Percentiles rank a stretch among this genome's conserved stretches.
phyloP scores from a whole-genome alignment of 2,888 invertebrate genomes.

The Horisme vitalbata region DNA sequence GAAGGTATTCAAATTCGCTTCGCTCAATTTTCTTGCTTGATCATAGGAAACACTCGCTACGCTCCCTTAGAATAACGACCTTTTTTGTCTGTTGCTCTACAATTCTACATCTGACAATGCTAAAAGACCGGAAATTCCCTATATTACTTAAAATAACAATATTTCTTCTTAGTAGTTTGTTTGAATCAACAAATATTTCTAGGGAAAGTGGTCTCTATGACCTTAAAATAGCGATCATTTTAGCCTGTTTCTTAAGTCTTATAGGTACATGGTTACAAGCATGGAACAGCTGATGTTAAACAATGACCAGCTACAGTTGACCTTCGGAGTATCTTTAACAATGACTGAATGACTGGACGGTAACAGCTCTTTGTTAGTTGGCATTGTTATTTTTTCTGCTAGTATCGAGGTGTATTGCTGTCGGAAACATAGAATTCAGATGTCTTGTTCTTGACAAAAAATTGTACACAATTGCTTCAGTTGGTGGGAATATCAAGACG shows the following conservation, averaged over 20 bases:
- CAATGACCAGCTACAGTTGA: constrained; percentile 22
- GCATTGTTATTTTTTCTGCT: constrained; percentile 29
- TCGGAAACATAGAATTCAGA: constrained; percentile 18
- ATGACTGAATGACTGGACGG: constrained; percentile 28
- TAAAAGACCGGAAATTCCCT: too few species aligned
- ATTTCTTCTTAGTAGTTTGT: too few species aligned
- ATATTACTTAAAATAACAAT: too few species aligned
- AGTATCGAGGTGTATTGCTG: constrained; percentile 22
- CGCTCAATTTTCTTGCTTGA: neutral
- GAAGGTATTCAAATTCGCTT: constrained; percentile 3
- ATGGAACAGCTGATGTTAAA: constrained; percentile 6
- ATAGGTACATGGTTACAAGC: neutral
- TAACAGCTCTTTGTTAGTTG: constrained; percentile 26
- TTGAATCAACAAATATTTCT: too few species aligned
- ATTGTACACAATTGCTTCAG: constrained; percentile 8
- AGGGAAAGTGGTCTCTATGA: too few species aligned
- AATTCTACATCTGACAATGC: too few species aligned
- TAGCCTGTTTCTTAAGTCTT: neutral
- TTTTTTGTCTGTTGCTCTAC: too few species aligned
- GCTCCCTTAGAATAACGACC: neutral
- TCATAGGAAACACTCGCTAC: neutral
- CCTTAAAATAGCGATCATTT: neutral
- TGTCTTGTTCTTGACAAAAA: constrained; percentile 10
- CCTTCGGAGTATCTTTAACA: constrained; percentile 32
- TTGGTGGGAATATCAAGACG: neutral